Percentiles rank a stretch among this genome's conserved stretches.
phyloP scores from a whole-genome alignment of 2,113 vertebrate genomes.

The Ellobius talpinus region DNA sequence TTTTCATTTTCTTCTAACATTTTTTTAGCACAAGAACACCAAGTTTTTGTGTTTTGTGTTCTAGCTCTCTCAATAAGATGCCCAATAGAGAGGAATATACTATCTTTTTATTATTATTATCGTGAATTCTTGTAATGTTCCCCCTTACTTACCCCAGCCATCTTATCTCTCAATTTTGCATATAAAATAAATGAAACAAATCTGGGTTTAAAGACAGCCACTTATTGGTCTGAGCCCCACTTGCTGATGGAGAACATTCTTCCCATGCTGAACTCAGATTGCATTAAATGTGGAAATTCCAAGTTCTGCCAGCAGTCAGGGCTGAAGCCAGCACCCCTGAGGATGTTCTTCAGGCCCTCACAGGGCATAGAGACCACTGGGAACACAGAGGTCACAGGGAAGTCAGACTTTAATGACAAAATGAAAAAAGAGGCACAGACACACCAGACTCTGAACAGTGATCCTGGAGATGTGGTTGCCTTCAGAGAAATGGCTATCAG shows the following conservation, averaged over 20 bases:
- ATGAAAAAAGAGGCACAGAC: slow-evolving; percentile 93
- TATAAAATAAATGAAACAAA: background rate
- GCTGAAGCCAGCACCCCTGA: background rate
- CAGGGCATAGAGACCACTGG: background rate
- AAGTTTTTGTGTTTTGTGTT: background rate
- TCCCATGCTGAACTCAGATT: too few relatives aligned
- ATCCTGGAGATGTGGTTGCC: slow-evolving; percentile 91
- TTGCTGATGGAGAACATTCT: background rate
- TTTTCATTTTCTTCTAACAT: background rate
- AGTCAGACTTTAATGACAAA: slow-evolving; percentile 87
- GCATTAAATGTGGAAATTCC: background rate
- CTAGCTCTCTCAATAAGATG: background rate
- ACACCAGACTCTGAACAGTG: slow-evolving; percentile 89
- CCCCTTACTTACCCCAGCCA: background rate
- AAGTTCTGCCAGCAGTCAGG: background rate
- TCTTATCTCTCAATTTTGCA: background rate
- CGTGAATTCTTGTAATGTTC: background rate
- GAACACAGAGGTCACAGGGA: background rate
- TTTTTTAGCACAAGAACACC: background rate
- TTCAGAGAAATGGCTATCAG: slow-evolving; percentile 97
- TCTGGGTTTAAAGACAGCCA: background rate
- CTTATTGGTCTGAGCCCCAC: background rate
- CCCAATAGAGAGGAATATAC: background rate
- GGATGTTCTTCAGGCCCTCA: background rate
- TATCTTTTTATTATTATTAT: background rate